phyloP scores from a whole-genome alignment of 2,888 invertebrate genomes.

The Meteorus colon region DNA sequence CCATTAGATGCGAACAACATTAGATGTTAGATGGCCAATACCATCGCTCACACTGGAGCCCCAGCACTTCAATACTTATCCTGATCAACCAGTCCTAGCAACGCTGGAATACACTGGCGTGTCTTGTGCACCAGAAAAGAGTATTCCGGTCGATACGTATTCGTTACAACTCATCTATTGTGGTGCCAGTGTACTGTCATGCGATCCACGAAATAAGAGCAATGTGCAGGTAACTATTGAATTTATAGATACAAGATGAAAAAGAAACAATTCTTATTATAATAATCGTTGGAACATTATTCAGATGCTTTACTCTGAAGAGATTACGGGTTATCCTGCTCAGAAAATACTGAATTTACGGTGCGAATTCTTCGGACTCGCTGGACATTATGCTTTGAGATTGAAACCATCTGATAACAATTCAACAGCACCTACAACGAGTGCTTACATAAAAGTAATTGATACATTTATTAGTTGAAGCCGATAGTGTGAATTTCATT shows the following conservation, averaged over 20 bases:
- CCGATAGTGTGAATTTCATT: slow-evolving; percentile 3
- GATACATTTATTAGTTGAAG: slow-evolving; percentile 6
- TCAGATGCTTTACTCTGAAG: slow-evolving; percentile 85
- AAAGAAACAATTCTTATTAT: neutral
- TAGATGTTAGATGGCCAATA: slow-evolving; percentile 89
- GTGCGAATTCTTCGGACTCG: slow-evolving; percentile 88
- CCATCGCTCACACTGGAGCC: slow-evolving; percentile 83
- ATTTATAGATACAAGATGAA: neutral
- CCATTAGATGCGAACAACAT: slow-evolving; percentile 69
- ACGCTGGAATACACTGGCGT: slow-evolving; percentile 84
- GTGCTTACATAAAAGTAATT: slow-evolving; percentile 81
- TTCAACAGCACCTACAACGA: slow-evolving; percentile 79
- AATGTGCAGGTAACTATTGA: slow-evolving; percentile 72
- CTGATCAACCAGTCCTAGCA: slow-evolving; percentile 83
- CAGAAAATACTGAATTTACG: slow-evolving; percentile 79
- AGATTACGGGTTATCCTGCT: slow-evolving; percentile 84
- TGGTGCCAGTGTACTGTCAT: slow-evolving; percentile 83
- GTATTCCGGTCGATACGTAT: slow-evolving; percentile 76
- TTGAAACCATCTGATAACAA: slow-evolving; percentile 80
- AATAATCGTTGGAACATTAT: slow-evolving; percentile 31
- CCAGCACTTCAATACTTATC: slow-evolving; percentile 86
- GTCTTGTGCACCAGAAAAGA: slow-evolving; percentile 75
- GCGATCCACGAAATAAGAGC: slow-evolving; percentile 77
- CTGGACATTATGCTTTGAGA: slow-evolving; percentile 86
- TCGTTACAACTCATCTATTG: slow-evolving; percentile 85